A percentile compares a stretch with the other conserved stretches of the same genome.
Conservation (phyloP, 1,140 invertebrate genomes). For the Babylonia areolata region DNA sequence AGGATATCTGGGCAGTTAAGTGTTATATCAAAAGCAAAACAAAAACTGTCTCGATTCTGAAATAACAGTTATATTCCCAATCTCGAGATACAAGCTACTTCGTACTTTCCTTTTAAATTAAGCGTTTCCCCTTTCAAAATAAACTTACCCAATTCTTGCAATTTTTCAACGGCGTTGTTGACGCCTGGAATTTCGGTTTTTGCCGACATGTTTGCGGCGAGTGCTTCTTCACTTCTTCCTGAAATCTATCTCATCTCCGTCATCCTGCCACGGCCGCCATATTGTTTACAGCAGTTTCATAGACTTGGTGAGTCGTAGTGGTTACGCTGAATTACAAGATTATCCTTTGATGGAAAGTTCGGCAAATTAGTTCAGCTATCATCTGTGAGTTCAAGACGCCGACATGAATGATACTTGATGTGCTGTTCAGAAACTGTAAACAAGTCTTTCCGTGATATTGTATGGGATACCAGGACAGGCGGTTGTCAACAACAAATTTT, state of each 20-base stretch:
- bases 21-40: too few relatives aligned
- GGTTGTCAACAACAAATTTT: conserved; percentile 9
- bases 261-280: not conserved
- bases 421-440: too few relatives aligned
- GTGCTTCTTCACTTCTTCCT: not conserved
- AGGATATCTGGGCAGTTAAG: too few relatives aligned
- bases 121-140: too few relatives aligned
- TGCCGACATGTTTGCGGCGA: conserved; percentile 49
- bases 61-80: too few relatives aligned
- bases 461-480: not conserved
- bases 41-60: too few relatives aligned
- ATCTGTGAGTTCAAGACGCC: too few relatives aligned
- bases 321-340: not conserved
- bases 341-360: not conserved
- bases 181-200: conserved; percentile 58
- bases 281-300: conserved; percentile 14
- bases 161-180: conserved; percentile 61
- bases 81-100: too few relatives aligned
- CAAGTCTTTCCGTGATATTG: not conserved
- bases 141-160: conserved; percentile 62
- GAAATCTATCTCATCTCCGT: not conserved
- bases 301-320: not conserved
- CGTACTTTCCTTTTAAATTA: too few relatives aligned
- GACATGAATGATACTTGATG: too few relatives aligned
- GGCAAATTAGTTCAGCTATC: too few relatives aligned